Conservation (phyloP, 2,888 invertebrate species). For the Pinctada fucata region DNA sequence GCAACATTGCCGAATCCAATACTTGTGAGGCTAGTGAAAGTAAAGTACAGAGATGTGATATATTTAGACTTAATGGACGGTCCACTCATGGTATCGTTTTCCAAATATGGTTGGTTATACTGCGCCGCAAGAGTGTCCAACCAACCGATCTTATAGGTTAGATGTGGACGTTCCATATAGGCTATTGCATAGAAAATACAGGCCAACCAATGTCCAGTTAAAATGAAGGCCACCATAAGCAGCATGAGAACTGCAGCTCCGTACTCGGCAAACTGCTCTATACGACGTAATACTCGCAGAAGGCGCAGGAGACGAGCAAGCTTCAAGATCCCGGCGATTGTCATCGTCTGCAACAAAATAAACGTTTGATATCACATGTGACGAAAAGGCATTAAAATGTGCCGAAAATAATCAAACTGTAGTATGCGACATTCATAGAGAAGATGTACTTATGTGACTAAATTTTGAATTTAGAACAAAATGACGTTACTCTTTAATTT, state of each 20-base stretch:
- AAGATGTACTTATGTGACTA: too few species aligned
- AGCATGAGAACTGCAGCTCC: slow-evolving; percentile 76
- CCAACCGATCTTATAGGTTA: slow-evolving; percentile 72
- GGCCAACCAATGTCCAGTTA: slow-evolving; percentile 77
- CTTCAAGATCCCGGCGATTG: slow-evolving; percentile 75
- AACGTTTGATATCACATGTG: neutral
- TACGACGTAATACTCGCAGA: slow-evolving; percentile 74
- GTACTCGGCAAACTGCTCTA: slow-evolving; percentile 77
- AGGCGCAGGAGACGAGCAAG: slow-evolving; percentile 74
- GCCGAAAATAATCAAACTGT: too few species aligned
- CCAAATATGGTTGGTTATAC: slow-evolving; percentile 67
- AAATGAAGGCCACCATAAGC: slow-evolving; percentile 75
- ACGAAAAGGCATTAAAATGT: neutral
- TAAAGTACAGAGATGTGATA: slow-evolving; percentile 77
- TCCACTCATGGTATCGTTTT: slow-evolving; percentile 75
- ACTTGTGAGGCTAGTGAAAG: slow-evolving; percentile 76
- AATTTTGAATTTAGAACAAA: too few species aligned
- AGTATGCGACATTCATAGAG: too few species aligned
- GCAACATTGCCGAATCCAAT: slow-evolving; percentile 77
- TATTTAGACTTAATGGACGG: slow-evolving; percentile 75
- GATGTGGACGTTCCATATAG: slow-evolving; percentile 72
- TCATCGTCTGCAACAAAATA: slow-evolving; percentile 72
- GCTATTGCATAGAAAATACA: slow-evolving; percentile 77
- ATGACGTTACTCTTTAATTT: too few species aligned
- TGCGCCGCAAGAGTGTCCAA: slow-evolving; percentile 72